Conservation (phyloP, 1,140 invertebrate species). For the Drosophila melanogaster region DNA sequence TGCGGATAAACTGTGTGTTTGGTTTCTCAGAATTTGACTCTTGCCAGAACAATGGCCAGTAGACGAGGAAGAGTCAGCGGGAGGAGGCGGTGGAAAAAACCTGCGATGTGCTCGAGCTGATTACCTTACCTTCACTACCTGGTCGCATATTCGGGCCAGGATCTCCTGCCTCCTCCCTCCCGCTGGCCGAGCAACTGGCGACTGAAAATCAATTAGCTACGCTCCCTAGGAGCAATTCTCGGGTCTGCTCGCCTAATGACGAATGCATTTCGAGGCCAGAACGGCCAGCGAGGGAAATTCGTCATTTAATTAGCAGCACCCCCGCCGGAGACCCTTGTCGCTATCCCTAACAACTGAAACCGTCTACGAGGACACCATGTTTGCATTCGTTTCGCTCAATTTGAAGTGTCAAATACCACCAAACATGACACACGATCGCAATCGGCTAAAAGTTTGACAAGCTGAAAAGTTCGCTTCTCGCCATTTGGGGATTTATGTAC, state of each 20-base stretch:
- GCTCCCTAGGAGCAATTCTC: constrained; percentile 52
- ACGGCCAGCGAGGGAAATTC: constrained; percentile 48
- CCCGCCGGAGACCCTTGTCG: not conserved
- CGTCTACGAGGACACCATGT: constrained; percentile 29
- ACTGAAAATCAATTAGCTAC: constrained; percentile 80
- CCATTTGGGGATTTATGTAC: constrained; percentile 58
- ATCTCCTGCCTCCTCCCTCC: constrained; percentile 34
- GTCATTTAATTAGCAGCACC: constrained; percentile 61
- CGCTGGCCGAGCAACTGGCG: constrained; percentile 42
- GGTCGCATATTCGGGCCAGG: constrained; percentile 22
- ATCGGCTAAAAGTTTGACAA: constrained; percentile 49
- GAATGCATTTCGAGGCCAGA: constrained; percentile 61
- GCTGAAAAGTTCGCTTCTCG: constrained; percentile 26
- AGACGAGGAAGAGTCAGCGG: constrained; percentile 15
- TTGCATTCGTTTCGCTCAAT: constrained; percentile 73
- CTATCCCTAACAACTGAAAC: constrained; percentile 5
- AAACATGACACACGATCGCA: constrained; percentile 71
- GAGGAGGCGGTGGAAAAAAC: constrained; percentile 64
- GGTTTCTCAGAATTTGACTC: constrained; percentile 73
- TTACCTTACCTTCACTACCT: constrained; percentile 73
- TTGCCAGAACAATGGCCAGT: constrained; percentile 53
- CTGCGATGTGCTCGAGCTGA: constrained; percentile 70
- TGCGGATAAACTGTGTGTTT: constrained; percentile 75
- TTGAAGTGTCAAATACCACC: constrained; percentile 71
- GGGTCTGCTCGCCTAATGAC: constrained; percentile 56